phyloP scores from a whole-genome alignment of 2,113 vertebrate species.

The Naja naja region DNA sequence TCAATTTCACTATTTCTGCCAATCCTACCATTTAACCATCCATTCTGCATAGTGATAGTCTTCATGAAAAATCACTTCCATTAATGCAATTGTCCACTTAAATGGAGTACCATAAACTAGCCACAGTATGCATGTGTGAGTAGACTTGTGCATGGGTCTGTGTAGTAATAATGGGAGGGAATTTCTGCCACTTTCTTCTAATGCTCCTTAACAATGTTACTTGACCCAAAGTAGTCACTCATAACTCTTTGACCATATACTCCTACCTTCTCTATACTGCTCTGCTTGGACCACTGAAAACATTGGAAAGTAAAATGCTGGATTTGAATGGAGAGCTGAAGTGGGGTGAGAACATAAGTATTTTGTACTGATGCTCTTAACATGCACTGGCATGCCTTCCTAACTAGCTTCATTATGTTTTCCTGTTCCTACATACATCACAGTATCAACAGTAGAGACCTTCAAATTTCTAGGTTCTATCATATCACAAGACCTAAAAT shows the following conservation, averaged over 20 bases:
- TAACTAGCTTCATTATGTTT: background rate
- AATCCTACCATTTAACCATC: background rate
- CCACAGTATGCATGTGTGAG: background rate
- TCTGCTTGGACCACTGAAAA: background rate
- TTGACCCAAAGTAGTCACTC: background rate
- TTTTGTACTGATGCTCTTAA: background rate
- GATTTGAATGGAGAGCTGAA: background rate
- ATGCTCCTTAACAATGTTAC: background rate
- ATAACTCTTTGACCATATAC: background rate
- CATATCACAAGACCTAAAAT: no score
- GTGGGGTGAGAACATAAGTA: background rate
- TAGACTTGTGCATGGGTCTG: background rate
- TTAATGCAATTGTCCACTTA: background rate
- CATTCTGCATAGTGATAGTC: background rate
- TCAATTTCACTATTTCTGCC: background rate
- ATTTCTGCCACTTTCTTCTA: background rate
- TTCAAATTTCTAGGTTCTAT: no score
- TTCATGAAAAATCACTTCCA: background rate
- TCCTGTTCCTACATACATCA: background rate
- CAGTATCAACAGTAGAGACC: no score
- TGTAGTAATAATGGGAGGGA: background rate
- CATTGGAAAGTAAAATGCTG: background rate
- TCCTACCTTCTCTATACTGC: background rate
- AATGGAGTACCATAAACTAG: background rate
- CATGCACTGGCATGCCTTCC: background rate